Conservation (phyloP, 2,888 invertebrate species). For the Acanthosepion pharaonis region DNA sequence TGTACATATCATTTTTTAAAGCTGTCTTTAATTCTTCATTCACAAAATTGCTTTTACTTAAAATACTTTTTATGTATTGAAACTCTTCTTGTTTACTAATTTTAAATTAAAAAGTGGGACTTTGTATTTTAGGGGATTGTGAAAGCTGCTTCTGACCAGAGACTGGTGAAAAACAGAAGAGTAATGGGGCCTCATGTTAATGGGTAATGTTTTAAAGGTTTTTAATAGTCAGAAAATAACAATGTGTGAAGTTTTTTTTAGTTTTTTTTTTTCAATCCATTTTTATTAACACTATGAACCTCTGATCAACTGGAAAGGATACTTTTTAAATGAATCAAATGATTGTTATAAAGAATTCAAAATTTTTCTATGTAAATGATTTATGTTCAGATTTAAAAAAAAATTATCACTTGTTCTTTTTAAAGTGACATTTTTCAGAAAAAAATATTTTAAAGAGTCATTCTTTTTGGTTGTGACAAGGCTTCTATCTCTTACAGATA, state of each 20-base stretch:
- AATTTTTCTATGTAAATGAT: background rate
- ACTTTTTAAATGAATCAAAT: background rate
- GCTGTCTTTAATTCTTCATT: background rate
- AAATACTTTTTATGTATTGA: background rate
- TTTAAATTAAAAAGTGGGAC: background rate
- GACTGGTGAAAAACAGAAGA: constrained; percentile 65
- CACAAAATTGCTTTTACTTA: too few species aligned
- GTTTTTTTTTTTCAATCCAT: too few species aligned
- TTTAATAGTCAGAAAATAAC: background rate
- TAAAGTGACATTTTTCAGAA: background rate
- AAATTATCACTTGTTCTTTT: background rate
- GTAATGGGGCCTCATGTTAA: constrained; percentile 59
- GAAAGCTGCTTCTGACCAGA: constrained; percentile 60
- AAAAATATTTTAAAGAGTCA: too few species aligned
- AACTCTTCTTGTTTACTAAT: background rate
- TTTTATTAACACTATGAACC: too few species aligned
- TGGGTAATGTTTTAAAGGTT: background rate
- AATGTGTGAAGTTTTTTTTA: too few species aligned
- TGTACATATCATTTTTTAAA: background rate
- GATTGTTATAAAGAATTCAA: background rate
- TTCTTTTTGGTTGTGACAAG: too few species aligned
- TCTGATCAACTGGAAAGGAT: background rate
- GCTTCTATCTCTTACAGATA: too few species aligned
- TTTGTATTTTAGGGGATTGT: constrained; percentile 60
- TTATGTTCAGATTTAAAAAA: background rate